These are phyloP conservation scores for Drosophila cyrtoloma DNA, from an alignment of 2,888 invertebrate species.

Conservation along the genomic window DNA sequence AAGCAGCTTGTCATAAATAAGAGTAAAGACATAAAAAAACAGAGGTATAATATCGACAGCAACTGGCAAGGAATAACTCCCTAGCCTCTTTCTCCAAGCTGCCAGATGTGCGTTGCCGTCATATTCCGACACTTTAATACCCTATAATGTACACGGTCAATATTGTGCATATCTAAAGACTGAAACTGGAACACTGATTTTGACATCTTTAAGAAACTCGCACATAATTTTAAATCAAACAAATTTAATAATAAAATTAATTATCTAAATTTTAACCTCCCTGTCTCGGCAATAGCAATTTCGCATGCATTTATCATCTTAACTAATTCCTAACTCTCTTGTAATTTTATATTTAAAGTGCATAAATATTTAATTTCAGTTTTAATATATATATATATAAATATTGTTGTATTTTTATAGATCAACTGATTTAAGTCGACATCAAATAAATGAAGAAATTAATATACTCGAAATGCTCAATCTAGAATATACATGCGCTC, in stretches of 20 bases:
- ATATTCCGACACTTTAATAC: slow-evolving; percentile 13
- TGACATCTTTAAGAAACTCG: background rate
- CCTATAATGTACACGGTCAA: background rate
- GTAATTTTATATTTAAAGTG: background rate
- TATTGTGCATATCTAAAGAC: background rate
- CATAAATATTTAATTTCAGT: background rate
- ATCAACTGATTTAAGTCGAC: background rate
- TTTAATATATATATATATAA: too few species aligned
- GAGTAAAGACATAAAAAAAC: slow-evolving; percentile 57
- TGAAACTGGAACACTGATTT: background rate
- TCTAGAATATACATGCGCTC: background rate
- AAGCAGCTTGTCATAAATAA: slow-evolving; percentile 49
- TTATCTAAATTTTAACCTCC: accelerated
- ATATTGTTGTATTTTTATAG: background rate
- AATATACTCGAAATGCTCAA: background rate
- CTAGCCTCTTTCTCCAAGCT: background rate
- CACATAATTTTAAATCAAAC: background rate
- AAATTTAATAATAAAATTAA: background rate
- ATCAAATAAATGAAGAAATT: background rate
- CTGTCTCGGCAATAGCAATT: background rate
- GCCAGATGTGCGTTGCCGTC: background rate
- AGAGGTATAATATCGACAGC: slow-evolving; percentile 54
- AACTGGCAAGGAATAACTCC: slow-evolving; percentile 50
- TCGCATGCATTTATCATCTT: background rate
- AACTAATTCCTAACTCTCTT: background rate